These are phyloP conservation scores for Heliconius hermathena DNA, from an alignment of 1,140 invertebrate genomes.

Conservation along the genomic window DNA sequence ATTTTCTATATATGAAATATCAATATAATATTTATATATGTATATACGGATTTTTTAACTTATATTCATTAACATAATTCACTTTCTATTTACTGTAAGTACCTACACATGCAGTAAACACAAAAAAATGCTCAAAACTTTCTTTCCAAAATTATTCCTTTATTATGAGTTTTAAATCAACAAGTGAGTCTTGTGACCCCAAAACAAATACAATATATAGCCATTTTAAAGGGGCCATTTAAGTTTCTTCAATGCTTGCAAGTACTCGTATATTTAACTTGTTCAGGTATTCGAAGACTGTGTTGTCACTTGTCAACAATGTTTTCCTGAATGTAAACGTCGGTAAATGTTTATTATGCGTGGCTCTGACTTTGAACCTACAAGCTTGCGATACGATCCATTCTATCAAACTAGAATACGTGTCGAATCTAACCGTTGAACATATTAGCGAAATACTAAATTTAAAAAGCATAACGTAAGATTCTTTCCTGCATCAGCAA, in stretches of 20 bases:
- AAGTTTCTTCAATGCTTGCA: conserved; percentile 2
- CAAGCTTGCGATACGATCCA: background rate
- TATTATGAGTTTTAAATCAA: conserved; percentile 16
- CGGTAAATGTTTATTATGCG: conserved; percentile 23
- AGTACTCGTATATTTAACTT: conserved; percentile 10
- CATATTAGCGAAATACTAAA: background rate
- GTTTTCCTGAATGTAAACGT: conserved; percentile 17
- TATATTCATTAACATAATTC: background rate
- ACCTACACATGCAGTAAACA: background rate
- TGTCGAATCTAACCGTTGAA: background rate
- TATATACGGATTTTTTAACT: background rate
- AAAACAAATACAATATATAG: conserved; percentile 9
- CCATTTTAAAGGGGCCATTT: background rate
- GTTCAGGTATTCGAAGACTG: conserved; percentile 15
- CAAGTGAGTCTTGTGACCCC: conserved; percentile 1
- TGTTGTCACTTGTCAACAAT: conserved; percentile 24
- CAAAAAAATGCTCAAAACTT: background rate
- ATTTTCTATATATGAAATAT: no score
- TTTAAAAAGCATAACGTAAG: no score
- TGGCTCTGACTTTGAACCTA: background rate
- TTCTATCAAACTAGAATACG: conserved; percentile 3
- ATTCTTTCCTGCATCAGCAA: no score
- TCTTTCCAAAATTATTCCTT: conserved; percentile 4
- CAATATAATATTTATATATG: background rate
- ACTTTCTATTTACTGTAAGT: background rate